Evolutionary conservation across 2,113 vertebrate genomes (phyloP), one percentile per base, ranked within the genome.

Genomic region (Cygnus atratus): DNA sequence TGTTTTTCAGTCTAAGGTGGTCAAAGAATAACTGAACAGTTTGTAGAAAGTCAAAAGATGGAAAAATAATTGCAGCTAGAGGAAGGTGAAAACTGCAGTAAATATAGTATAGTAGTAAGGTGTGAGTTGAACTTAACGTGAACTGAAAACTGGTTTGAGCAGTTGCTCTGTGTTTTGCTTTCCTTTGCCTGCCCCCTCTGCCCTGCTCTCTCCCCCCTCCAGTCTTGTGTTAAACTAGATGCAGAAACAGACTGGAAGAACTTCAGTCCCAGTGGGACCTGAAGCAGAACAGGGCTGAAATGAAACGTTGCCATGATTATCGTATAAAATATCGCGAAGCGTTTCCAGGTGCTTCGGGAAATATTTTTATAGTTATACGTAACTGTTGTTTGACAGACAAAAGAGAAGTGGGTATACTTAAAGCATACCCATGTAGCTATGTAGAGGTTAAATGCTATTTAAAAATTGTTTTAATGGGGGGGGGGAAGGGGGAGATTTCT

Each of bases 401-500:
- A n/a, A 18, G 54, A 91, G 41, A 87, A 74, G 55, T 26, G 13
- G 46, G 10, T 74, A n/a, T 71, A n/a, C 37, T 55, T 77, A 67
- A 59, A 92, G 58, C 79, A 86, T 62, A 84, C 43, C 46, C 72
- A 4, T 86, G 76, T 90, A 65, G 72, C 86, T 9, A 0, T 74
- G 46, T 65, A 90, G 65, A 87, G 66, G 91, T 97, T 97, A 96
- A 96, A 72, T 73, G 44, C 46, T 81, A 72, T 91, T 90, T 90
- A 15, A 84, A 84, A 93, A 11, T 57, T 33, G 26, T 83, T 91
- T 59, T 66, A 43, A 31, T 86, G 26, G 10, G 24, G 59, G 61
- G 37, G 35, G 62, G 9, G 58, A 5, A 37, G 37, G 35, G 62
- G 9, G 54, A 8, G 16, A 25, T 84, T 96, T 92, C 76, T 90